Base-by-base conservation (phyloP, 2,113 vertebrate species). In the Alces alces region DNA sequence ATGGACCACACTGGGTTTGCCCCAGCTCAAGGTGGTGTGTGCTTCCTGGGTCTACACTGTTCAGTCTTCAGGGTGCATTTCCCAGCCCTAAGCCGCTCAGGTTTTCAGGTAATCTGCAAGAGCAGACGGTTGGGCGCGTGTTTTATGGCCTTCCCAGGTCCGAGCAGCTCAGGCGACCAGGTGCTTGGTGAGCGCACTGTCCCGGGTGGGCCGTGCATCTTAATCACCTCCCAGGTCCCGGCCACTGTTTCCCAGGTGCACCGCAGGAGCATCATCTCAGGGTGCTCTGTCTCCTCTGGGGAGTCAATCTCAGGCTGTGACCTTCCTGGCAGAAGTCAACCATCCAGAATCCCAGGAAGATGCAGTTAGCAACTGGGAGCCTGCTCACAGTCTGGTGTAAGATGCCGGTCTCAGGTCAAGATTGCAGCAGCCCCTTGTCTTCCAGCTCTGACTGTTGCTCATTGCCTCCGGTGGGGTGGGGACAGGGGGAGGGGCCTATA, bases 91-190 rank as follows among this genome's bases (percentile, higher is more conserved):
- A 70, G n/a, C 10, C 5, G 12, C 10, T 70, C 10, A 36, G n/a
- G n/a, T 70, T 70, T 70, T 23, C 1, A 4, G n/a, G n/a, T 39
- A 70, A 36, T 70, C n/a, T 39, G n/a, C 21, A 70, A 70, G 66
- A 23, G n/a, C n/a, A 70, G n/a, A 36, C n/a, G n/a, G n/a, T 36
- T 39, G 66, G n/a, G n/a, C 0, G 0, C 12, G n/a, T 36, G 33
- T 39, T 39, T 70, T 39, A 70, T 23, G 33, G 19, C 66, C 66
- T 39, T 70, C 10, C 19, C n/a, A 70, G 66, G 19, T 11, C n/a
- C 1, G 5, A 70, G 66, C 66, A 39, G n/a, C n/a, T 70, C 66
- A 39, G 66, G 66, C 21, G n/a, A 23, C 66, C 5, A 23, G 66
- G n/a, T 23, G 66, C 66, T 70, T 36, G n/a, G n/a, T n/a, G 12